Evolutionary conservation across 2,113 vertebrate genomes (phyloP).

Genomic region (Bufo bufo): DNA sequence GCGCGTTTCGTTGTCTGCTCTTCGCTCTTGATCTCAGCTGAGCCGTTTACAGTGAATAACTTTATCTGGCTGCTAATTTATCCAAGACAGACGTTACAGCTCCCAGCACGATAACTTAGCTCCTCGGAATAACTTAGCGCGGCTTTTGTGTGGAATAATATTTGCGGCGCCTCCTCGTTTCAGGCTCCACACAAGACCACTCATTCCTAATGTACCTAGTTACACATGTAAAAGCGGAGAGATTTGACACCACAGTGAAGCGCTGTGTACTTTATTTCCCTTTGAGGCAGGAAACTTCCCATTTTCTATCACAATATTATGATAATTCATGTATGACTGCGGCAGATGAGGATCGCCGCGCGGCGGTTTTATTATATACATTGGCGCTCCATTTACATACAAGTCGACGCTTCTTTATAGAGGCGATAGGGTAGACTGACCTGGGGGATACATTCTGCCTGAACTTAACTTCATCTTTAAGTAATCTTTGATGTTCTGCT

Average conservation of each 20-base stretch:
- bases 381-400: constrained; percentile 30
- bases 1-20: background rate
- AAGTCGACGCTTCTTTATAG: background rate
- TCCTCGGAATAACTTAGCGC: background rate
- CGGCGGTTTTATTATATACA: constrained; percentile 8
- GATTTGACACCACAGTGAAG: background rate
- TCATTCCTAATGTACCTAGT: constrained; percentile 10
- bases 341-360: background rate
- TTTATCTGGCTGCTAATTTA: constrained; percentile 10
- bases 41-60: constrained; percentile 26
- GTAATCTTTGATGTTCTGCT: constrained; percentile 22
- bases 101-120: constrained; percentile 1
- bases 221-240: constrained; percentile 12
- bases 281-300: constrained; percentile 14
- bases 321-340: constrained; percentile 45
- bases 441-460: background rate
- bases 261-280: constrained; percentile 1
- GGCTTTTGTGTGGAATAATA: constrained; percentile 13
- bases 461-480: background rate
- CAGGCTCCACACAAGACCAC: background rate
- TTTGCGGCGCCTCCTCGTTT: background rate
- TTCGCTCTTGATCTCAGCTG: constrained; percentile 20
- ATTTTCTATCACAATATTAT: constrained; percentile 39
- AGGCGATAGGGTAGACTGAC: constrained; percentile 1
- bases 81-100: background rate